Conservation (phyloP, 35 echinoderm and acorn worm genomes). For the Stichopus chloronotus region DNA sequence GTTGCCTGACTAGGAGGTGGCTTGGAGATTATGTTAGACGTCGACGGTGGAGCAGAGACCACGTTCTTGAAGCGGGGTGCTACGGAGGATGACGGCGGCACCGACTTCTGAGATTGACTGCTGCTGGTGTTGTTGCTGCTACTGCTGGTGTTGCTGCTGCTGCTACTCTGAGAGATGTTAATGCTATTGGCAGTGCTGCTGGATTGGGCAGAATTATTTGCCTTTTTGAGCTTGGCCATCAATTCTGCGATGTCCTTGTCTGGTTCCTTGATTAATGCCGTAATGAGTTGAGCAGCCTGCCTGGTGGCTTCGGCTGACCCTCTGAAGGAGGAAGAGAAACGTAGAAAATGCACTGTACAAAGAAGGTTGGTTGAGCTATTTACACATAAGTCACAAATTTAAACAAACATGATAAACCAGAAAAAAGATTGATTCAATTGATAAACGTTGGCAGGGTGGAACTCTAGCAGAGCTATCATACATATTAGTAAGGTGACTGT, state of each 20-base stretch:
- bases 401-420: too few relatives aligned
- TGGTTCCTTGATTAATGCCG: slow-evolving; percentile 96
- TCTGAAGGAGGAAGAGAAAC: slow-evolving; percentile 48
- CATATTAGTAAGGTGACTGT: too few relatives aligned
- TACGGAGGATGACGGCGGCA: background rate
- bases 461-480: too few relatives aligned
- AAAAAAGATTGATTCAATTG: too few relatives aligned
- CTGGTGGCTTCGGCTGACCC: slow-evolving; percentile 98
- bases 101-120: background rate
- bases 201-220: slow-evolving; percentile 29
- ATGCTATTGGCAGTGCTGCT: slow-evolving; percentile 36
- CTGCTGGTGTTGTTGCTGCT: background rate
- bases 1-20: slow-evolving; percentile 62
- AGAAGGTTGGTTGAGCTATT: background rate
- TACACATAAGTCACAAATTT: too few relatives aligned
- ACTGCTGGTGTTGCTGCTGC: background rate
- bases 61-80: slow-evolving; percentile 23
- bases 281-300: slow-evolving; percentile 94
- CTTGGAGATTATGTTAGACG: slow-evolving; percentile 44
- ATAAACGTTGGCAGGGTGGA: too few relatives aligned
- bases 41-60: background rate
- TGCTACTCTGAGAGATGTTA: background rate
- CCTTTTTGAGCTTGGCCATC: slow-evolving; percentile 82
- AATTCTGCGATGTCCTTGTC: slow-evolving; percentile 94
- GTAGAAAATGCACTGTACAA: background rate